Percentiles rank a stretch among this genome's conserved stretches.
These are phyloP conservation scores for Orthosia incerta DNA, from an alignment of 2,888 invertebrate genomes.

Conservation along the genomic window DNA sequence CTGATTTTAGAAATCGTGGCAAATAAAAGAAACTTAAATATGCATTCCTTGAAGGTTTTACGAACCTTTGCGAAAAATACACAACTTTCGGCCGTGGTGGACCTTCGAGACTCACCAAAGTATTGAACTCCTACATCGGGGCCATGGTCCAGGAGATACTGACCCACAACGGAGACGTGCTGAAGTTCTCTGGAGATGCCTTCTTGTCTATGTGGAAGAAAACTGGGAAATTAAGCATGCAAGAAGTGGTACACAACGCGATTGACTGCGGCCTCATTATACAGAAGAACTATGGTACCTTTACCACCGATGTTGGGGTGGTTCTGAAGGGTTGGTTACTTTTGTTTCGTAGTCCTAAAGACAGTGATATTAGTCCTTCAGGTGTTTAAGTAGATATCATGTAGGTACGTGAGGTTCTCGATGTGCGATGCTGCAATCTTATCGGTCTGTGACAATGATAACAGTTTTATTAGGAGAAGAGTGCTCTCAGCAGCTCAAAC, in stretches of 20 bases:
- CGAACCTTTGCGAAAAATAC: slow-evolving; percentile 92
- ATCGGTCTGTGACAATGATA: background rate
- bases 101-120: slow-evolving; percentile 93
- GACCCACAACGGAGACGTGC: slow-evolving; percentile 92
- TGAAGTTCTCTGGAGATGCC: slow-evolving; percentile 93
- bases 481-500: too few species aligned
- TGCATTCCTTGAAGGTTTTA: slow-evolving; percentile 88
- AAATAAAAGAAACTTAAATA: background rate
- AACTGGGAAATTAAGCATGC: slow-evolving; percentile 87
- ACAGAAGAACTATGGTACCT: slow-evolving; percentile 92
- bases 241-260: slow-evolving; percentile 92
- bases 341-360: background rate
- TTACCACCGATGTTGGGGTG: slow-evolving; percentile 92
- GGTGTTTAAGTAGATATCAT: background rate
- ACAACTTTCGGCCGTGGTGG: slow-evolving; percentile 92
- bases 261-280: slow-evolving; percentile 93
- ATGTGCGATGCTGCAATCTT: background rate
- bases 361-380: background rate
- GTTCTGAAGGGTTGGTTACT: slow-evolving; percentile 88
- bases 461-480: background rate
- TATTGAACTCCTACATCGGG: slow-evolving; percentile 93
- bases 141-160: slow-evolving; percentile 93
- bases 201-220: slow-evolving; percentile 93
- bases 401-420: background rate
- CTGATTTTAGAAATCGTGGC: background rate